phyloP scores from a whole-genome alignment of 2,113 vertebrate species.

The Smithornis capensis region DNA sequence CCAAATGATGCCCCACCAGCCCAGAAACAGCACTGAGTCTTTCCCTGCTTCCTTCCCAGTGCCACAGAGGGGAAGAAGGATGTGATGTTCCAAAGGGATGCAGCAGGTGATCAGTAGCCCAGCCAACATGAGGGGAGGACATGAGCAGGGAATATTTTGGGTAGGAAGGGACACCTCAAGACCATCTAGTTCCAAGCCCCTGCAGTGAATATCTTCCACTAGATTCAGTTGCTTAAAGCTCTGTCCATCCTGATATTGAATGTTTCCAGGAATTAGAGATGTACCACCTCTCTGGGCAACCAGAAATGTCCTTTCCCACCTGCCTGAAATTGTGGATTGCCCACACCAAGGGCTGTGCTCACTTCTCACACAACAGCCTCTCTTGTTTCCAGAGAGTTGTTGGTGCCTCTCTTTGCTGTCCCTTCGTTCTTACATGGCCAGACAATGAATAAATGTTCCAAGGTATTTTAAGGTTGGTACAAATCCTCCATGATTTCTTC shows the following conservation, averaged over 20 bases:
- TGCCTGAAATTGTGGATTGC: background rate
- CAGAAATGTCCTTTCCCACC: background rate
- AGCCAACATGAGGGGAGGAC: background rate
- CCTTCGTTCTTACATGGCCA: background rate
- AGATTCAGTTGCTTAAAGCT: background rate
- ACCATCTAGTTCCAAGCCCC: rapidly evolving
- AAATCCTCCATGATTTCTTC: background rate
- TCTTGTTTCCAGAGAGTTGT: background rate
- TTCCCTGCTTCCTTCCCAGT: background rate
- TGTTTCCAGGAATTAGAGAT: background rate
- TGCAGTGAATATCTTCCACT: background rate
- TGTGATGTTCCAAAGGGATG: background rate
- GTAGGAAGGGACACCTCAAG: background rate
- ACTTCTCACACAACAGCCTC: background rate
- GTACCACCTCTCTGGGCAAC: no score
- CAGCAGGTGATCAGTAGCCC: background rate
- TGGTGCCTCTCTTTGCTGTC: background rate
- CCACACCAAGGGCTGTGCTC: background rate
- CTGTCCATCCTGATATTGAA: rapidly evolving
- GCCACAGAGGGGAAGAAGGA: background rate
- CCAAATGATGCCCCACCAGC: background rate
- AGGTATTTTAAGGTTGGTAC: background rate
- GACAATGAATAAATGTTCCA: rapidly evolving
- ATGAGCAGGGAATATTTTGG: background rate
- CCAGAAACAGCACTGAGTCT: background rate